Evolutionary conservation across 2,797 vertebrate genomes (phyloP), one percentile per base, ranked within the genome.

Genomic region (Acipenser transmontanus): DNA sequence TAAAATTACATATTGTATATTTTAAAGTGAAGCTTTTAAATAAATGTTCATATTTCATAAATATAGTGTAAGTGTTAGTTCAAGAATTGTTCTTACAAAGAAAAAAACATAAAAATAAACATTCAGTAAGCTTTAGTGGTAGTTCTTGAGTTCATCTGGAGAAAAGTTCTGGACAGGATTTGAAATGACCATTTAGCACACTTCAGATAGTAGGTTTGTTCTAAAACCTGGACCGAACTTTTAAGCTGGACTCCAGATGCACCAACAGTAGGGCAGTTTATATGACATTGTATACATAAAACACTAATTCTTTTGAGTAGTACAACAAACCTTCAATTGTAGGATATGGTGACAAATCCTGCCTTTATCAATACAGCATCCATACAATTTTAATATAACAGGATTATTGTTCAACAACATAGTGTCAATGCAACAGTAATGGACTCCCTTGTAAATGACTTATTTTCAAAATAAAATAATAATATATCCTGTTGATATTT

Each of bases 71-170:
- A 57, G 34, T 34, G 34, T 34, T 3, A 34, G 34, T 34, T 34
- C 34, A 34, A 34, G 34, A 34, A 34, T 34, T 34, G 34, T 34
- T 34, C 34, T 34, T 4, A 34, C 34, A 34, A 57, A 57, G 54
- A n/a, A n/a, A 57, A 17, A 8, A n/a, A 50, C 48, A 66, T 20
- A 34, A 34, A 34, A 34, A 62, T 62, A 50, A 14, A 66, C 57
- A 20, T 17, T 60, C 57, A 66, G 57, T 34, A 34, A 34, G 57
- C 12, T 59, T 59, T 59, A 59, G 12, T 48, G 1, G 7, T 49
- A 7, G 12, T 57, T 57, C 34, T 34, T 14, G 9, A 57, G 12
- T 13, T 57, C 34, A 34, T 34, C 34, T 34, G 34, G 3, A 34
- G 34, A 57, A 11, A 11, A 57, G 54, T 57, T 34, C 54, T 57